Evolutionary conservation across 2,797 vertebrate genomes (phyloP).

Genomic region (Toxotes lorentzi): DNA sequence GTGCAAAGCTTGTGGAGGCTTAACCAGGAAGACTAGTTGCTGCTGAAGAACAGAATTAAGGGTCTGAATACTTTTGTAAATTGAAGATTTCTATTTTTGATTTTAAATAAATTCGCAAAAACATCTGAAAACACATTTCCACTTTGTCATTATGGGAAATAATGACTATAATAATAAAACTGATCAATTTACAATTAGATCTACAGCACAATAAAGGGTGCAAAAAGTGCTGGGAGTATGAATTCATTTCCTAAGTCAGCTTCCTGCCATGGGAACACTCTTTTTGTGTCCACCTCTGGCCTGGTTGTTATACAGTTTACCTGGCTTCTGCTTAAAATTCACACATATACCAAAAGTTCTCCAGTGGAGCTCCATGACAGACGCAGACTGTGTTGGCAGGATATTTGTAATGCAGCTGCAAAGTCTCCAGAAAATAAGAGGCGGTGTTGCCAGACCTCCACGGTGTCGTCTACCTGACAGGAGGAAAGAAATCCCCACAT

Average conservation of each 20-base stretch:
- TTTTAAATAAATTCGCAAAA: too few species aligned
- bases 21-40: not conserved
- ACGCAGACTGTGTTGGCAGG: slow-evolving; percentile 6
- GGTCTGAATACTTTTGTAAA: not conserved
- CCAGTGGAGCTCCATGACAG: not conserved
- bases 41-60: too few species aligned
- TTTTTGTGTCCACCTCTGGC: slow-evolving; percentile 1
- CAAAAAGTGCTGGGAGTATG: not conserved
- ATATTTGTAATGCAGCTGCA: slow-evolving; percentile 30
- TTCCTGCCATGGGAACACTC: not conserved
- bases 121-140: too few species aligned
- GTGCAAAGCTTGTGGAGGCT: not conserved
- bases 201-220: not conserved
- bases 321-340: slow-evolving; percentile 13
- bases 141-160: not conserved
- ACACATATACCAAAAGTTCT: slow-evolving; percentile 5
- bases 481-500: slow-evolving; percentile 9
- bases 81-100: too few species aligned
- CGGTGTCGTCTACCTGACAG: slow-evolving; percentile 16
- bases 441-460: not conserved
- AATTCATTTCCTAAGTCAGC: not conserved
- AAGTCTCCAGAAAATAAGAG: slow-evolving; percentile 22
- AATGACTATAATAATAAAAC: too few species aligned
- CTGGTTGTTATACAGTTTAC: not conserved
- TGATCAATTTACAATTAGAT: too few species aligned